Base-by-base conservation (phyloP, 2,888 invertebrate genomes). In the Protodeltote pygarga region DNA sequence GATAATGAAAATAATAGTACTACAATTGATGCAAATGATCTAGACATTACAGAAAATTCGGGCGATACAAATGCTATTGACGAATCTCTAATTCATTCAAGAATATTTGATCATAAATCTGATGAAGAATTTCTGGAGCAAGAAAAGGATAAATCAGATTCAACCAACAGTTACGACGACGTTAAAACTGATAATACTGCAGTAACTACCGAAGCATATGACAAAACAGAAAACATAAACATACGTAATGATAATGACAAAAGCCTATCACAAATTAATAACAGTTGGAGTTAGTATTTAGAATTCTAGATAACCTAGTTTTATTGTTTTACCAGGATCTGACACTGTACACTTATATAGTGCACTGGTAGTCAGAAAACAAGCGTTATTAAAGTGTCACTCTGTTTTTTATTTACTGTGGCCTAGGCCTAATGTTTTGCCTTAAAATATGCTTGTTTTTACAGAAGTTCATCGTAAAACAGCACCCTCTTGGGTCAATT, bases 211-310 rank as follows among this genome's bases (percentile, higher is more conserved):
- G n/a, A n/a, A n/a, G n/a, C n/a, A n/a, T n/a, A n/a, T 5, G 19
- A 11, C 25, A 15, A 6, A 28, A 25, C 8, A 13, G 23, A 29
- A 6, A 32, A 15, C 16, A 16, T 39, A 9, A 17, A 14, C 28
- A 32, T 11, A 37, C 13, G 14, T 19, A 38, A 13, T 15, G 28
- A 23, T 4, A 35, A 13, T 15, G 28, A 23, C 5, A 35, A 13
- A 42, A 28, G 4, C 16, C 20, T 23, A 17, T 17, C 33, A 24
- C 49, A 16, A 20, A 9, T 34, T 5, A 40, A 48, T 42, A 29
- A 32, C 15, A 23, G 29, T 19, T 67, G 64, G 59, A 67, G 65
- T 67, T 29, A 67, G 68, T 67, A 46, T 25, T 6, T 5, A 15
- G 16, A 2, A n/a, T n/a, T 10, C 4, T 9, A 17, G 8, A 4